phyloP scores from a whole-genome alignment of 1,140 invertebrate species.

The Neuroterus valhalla region DNA sequence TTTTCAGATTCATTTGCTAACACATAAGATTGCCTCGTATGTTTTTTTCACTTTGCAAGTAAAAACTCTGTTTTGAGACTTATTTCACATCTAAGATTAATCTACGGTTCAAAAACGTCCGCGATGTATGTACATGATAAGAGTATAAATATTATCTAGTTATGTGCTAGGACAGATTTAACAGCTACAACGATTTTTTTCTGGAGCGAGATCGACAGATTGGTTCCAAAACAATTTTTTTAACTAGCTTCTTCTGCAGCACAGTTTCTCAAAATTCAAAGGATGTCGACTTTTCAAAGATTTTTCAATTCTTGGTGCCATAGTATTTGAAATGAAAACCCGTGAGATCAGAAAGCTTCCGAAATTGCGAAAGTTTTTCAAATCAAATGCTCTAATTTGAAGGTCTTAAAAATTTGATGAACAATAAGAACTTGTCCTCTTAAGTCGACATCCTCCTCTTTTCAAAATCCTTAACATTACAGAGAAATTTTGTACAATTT shows the following conservation, averaged over 20 bases:
- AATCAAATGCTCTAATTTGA: too few relatives aligned
- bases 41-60: not conserved
- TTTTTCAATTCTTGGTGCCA: too few relatives aligned
- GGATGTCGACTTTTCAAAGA: too few relatives aligned
- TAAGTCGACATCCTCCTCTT: not conserved
- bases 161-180: slow-evolving; percentile 23
- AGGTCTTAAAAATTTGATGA: too few relatives aligned
- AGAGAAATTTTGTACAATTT: slow-evolving; percentile 17
- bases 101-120: slow-evolving; percentile 13
- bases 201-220: not conserved
- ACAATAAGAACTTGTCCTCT: too few relatives aligned
- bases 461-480: not conserved
- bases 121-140: slow-evolving; percentile 28
- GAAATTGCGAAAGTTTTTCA: too few relatives aligned
- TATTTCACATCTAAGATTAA: slow-evolving; percentile 11
- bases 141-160: slow-evolving; percentile 17
- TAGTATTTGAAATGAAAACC: too few relatives aligned
- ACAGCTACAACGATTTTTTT: slow-evolving; percentile 21
- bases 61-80: not conserved
- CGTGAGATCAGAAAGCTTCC: too few relatives aligned
- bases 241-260: too few relatives aligned
- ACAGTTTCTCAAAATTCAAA: too few relatives aligned
- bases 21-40: not conserved
- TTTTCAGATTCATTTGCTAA: not conserved
- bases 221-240: too few relatives aligned